Conservation (phyloP, 1,140 invertebrate genomes). For the Caenorhabditis briggsae region DNA sequence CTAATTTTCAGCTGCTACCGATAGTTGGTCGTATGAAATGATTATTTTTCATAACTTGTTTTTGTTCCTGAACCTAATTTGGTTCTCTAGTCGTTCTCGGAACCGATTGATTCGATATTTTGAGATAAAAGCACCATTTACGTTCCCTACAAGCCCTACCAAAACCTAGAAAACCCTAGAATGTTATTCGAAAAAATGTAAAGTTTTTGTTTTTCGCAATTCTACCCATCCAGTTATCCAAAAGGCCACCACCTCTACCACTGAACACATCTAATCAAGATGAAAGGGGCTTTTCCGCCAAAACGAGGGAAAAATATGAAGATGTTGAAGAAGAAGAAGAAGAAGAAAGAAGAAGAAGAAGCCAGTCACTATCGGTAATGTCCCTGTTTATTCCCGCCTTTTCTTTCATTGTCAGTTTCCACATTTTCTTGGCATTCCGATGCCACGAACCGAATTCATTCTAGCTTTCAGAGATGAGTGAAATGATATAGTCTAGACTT, state of each 20-base stretch:
- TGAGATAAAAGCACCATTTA: too few species aligned
- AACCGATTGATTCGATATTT: too few species aligned
- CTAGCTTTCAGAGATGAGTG: too few species aligned
- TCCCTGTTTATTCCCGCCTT: constrained; percentile 48
- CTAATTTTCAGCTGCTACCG: neutral
- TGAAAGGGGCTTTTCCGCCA: constrained; percentile 3
- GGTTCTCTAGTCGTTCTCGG: too few species aligned
- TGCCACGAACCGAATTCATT: neutral
- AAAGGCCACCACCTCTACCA: neutral
- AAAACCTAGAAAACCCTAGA: neutral
- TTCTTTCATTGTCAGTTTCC: neutral
- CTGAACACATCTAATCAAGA: constrained; percentile 43
- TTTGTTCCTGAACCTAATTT: neutral
- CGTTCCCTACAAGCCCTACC: neutral
- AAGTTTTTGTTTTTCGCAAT: neutral
- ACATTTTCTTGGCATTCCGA: neutral
- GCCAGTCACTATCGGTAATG: constrained; percentile 46
- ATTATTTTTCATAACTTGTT: neutral
- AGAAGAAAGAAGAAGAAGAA: constrained; percentile 26
- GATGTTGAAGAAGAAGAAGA: neutral
- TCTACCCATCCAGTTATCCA: constrained; percentile 3
- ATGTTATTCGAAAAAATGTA: neutral
- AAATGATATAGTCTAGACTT: too few species aligned
- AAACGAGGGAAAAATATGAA: neutral
- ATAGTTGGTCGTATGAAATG: neutral